Conservation (phyloP, 2,888 invertebrate species). For the Gonocerus acuteangulatus region DNA sequence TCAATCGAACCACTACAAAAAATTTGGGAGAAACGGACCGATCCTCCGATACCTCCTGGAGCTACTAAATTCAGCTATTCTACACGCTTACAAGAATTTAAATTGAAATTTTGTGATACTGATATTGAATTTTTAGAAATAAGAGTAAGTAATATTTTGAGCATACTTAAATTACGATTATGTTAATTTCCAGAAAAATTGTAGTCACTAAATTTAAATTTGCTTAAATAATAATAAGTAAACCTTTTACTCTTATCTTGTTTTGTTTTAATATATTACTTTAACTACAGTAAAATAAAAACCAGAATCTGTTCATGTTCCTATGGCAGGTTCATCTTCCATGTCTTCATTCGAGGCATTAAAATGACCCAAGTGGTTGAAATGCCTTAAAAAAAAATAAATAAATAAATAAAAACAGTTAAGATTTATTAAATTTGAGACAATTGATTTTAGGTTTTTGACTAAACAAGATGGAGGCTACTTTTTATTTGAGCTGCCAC, state of each 20-base stretch:
- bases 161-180: neutral
- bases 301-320: neutral
- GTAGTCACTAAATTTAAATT: neutral
- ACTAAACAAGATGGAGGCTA: no score
- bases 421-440: no score
- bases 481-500: no score
- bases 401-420: no score
- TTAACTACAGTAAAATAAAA: no score
- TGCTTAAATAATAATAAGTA: neutral
- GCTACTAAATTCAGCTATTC: constrained; percentile 68
- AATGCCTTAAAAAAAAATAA: no score
- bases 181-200: neutral
- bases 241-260: no score
- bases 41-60: constrained; percentile 67
- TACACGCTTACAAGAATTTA: constrained; percentile 55
- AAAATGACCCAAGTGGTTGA: no score
- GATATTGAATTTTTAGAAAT: constrained; percentile 63
- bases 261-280: no score
- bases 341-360: neutral
- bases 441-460: no score
- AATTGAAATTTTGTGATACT: constrained; percentile 59
- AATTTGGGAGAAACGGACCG: constrained; percentile 42
- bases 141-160: constrained; percentile 45
- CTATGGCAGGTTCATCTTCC: no score
- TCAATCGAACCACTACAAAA: constrained; percentile 18